A percentile compares a stretch with the other conserved stretches of the same genome.
These are phyloP conservation scores for Priapulus caudatus DNA, from an alignment of 2,888 invertebrate species.

Conservation along the genomic window DNA sequence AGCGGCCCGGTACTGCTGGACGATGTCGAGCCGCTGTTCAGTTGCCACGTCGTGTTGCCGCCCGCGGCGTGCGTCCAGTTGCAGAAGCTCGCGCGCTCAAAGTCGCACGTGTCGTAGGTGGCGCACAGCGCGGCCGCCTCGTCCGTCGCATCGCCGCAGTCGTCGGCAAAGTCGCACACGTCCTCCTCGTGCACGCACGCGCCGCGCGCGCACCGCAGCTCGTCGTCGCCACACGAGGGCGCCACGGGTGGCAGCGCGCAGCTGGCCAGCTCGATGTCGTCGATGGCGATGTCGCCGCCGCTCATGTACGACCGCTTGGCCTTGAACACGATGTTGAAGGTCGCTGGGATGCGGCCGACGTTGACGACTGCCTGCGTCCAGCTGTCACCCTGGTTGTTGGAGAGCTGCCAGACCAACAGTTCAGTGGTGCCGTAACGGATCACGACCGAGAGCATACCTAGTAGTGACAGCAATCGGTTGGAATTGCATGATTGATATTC, in stretches of 20 bases:
- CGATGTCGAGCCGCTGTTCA: not conserved
- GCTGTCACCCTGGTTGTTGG: not conserved
- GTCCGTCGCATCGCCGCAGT: not conserved
- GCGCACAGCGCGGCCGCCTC: not conserved
- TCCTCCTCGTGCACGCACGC: not conserved
- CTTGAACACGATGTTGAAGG: constrained; percentile 26
- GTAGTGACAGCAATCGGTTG: too few species aligned
- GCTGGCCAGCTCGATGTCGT: constrained; percentile 13
- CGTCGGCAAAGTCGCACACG: not conserved
- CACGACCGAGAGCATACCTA: too few species aligned
- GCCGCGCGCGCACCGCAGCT: not conserved
- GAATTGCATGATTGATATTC: too few species aligned
- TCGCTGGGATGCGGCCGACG: constrained; percentile 27
- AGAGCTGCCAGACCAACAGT: not conserved
- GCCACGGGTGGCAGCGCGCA: constrained; percentile 13
- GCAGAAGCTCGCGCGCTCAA: not conserved
- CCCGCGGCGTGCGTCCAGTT: not conserved
- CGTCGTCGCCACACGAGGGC: too few species aligned
- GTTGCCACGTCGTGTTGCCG: not conserved
- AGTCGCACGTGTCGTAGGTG: not conserved
- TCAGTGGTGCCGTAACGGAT: too few species aligned
- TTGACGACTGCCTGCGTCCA: constrained; percentile 24
- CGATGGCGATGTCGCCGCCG: constrained; percentile 17
- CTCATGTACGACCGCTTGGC: constrained; percentile 24
- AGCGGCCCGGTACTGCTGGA: not conserved